A percentile compares a stretch with the other conserved stretches of the same genome.
These are phyloP conservation scores for Piprites chloris DNA, from an alignment of 2,113 vertebrate genomes.

Conservation along the genomic window DNA sequence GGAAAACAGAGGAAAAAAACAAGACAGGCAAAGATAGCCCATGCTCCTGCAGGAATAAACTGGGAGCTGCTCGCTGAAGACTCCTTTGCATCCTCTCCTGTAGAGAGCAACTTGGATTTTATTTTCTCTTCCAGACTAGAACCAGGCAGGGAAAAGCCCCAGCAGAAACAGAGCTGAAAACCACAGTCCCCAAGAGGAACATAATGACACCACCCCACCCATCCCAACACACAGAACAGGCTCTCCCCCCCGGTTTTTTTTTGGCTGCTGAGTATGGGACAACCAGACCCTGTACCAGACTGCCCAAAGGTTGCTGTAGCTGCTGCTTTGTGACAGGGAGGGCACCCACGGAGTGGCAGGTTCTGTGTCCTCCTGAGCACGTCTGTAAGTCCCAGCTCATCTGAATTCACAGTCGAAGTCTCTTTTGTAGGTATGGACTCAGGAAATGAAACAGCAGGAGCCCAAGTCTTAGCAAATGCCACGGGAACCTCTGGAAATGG, in stretches of 20 bases:
- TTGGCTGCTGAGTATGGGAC: background rate
- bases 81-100: background rate
- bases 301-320: background rate
- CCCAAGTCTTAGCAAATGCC: background rate
- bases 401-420: background rate
- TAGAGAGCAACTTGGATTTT: background rate
- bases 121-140: background rate
- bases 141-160: background rate
- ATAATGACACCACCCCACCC: background rate
- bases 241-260: background rate
- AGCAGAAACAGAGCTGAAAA: background rate
- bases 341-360: background rate
- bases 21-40: background rate
- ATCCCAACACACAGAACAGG: accelerated
- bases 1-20: background rate
- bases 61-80: accelerated
- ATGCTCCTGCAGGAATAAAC: accelerated
- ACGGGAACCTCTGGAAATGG: background rate
- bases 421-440: background rate
- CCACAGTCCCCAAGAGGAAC: accelerated
- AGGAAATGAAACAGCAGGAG: background rate
- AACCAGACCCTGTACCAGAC: too few species aligned
- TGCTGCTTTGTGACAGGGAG: background rate
- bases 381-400: accelerated
- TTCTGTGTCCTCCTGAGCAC: background rate